Evolutionary conservation across 2,797 vertebrate genomes (phyloP).

Genomic region (Danio albolineatus): DNA sequence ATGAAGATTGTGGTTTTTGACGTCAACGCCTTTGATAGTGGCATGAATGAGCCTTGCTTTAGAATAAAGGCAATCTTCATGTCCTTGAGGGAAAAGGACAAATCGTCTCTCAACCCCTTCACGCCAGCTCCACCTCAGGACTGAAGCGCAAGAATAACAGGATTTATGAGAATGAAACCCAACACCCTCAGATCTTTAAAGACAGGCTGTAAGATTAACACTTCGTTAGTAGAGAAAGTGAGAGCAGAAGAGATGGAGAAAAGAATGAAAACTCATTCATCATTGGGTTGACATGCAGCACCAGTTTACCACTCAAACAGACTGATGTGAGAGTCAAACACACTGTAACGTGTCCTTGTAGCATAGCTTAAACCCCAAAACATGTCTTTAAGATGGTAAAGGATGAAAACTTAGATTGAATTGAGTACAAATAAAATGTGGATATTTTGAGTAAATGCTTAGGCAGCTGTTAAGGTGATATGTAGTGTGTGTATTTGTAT

Average conservation of each 20-base stretch:
- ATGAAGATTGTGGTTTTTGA: slow-evolving; percentile 14
- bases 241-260: neutral
- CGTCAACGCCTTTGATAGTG: neutral
- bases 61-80: slow-evolving; percentile 14
- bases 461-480: no score
- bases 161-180: slow-evolving; percentile 16
- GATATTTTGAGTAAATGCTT: no score
- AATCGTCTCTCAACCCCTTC: neutral
- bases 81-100: slow-evolving; percentile 16
- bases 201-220: slow-evolving; percentile 33
- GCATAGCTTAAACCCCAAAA: neutral
- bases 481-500: no score
- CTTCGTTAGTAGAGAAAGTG: slow-evolving; percentile 27
- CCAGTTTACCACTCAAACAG: slow-evolving; percentile 9
- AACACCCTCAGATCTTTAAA: slow-evolving; percentile 16
- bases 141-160: neutral
- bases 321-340: neutral
- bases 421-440: no score
- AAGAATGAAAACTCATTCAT: slow-evolving; percentile 16
- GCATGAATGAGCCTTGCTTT: slow-evolving; percentile 6
- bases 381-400: slow-evolving; percentile 1
- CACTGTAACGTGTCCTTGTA: neutral
- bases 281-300: neutral
- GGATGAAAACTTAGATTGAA: neutral
- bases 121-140: neutral